Base-by-base conservation (phyloP, 2,888 invertebrate species). In the Cloeon dipterum region DNA sequence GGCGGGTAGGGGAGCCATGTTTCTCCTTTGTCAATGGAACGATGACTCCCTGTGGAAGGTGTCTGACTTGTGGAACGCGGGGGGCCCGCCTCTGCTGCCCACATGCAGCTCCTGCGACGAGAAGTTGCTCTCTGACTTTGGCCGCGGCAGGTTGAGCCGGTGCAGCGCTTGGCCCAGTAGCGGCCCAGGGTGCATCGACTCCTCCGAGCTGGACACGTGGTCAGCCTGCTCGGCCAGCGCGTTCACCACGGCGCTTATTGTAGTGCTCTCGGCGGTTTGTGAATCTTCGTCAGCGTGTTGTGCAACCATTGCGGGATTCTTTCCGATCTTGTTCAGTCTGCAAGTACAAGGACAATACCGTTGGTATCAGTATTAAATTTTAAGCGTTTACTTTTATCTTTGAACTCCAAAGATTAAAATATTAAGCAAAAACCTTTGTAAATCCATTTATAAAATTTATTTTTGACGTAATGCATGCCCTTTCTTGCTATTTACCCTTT, bases 311-410 rank as follows among this genome's bases (percentile, higher is more conserved):
- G 85, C 86, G 37, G 93, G 93, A 62, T 94, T 93, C 64, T 93
- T 93, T 47, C 94, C 94, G 56, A 94, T 93, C 65, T 94, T 96
- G 65, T 93, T 93, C 50, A 94, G 69, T 55, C 88, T 66, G 55
- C 33, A 52, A 52, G n/a, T 26, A 21, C 29, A 23, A 34, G 20
- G 26, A 17, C 36, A 4, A 17, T n/a, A n/a, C n/a, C n/a, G n/a
- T n/a, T n/a, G n/a, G n/a, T n/a, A n/a, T n/a, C n/a, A n/a, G n/a
- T n/a, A n/a, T n/a, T n/a, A n/a, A n/a, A n/a, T n/a, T n/a, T n/a
- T n/a, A n/a, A n/a, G n/a, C n/a, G n/a, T n/a, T n/a, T n/a, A n/a
- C n/a, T n/a, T n/a, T n/a, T n/a, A n/a, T n/a, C n/a, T n/a, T n/a
- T n/a, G n/a, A n/a, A n/a, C n/a, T n/a, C n/a, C n/a, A n/a, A n/a